Evolutionary conservation across 2,113 vertebrate species (phyloP), one percentile per base, ranked within the genome.

Genomic region (Neogale vison): DNA sequence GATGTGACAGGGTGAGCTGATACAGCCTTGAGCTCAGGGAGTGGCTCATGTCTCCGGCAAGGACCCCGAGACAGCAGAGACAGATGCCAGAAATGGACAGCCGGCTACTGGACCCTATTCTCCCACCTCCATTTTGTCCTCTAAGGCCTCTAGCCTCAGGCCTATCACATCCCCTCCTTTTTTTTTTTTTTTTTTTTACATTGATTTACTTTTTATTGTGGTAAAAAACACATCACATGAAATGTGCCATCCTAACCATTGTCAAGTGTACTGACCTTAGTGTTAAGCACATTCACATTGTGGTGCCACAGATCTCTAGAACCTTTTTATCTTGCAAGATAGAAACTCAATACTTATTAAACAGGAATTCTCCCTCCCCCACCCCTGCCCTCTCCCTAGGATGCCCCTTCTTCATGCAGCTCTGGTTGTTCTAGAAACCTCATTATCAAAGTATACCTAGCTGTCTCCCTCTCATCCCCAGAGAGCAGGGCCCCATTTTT

Each of bases 221-320:
- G 31, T 67, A 69, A 88, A 88, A 77, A 88, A 29, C 59, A 45
- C n/a, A 93, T 65, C 42, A 42, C 13, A 47, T 87, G 77, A n/a
- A 39, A 52, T 77, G 52, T 42, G 39, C 34, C 42, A 29, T 23
- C 23, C 29, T 76, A 93, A 76, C 45, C 7, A 34, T 63, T 63
- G 84, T 63, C 47, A 85, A 65, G 24, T 39, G 20, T 21, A 17
- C 11, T 13, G 3, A 57, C 69, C 36, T 31, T 47, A 15, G 21
- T 59, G 13, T 69, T 69, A 69, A 45, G 50, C 18, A 47, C 29
- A 57, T 71, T 31, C 47, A 71, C 31, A 12, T 42, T 67, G 36
- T 79, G 65, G 50, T 80, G 17, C 74, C 88, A 29, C 23, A 8
- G 24, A 59, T 88, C 21, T 69, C 74, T 45, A 47, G 50, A 80